Evolutionary conservation across 2,888 invertebrate genomes (phyloP), one percentile per base, ranked within the genome.

Genomic region (Dicyrtomina minuta): DNA sequence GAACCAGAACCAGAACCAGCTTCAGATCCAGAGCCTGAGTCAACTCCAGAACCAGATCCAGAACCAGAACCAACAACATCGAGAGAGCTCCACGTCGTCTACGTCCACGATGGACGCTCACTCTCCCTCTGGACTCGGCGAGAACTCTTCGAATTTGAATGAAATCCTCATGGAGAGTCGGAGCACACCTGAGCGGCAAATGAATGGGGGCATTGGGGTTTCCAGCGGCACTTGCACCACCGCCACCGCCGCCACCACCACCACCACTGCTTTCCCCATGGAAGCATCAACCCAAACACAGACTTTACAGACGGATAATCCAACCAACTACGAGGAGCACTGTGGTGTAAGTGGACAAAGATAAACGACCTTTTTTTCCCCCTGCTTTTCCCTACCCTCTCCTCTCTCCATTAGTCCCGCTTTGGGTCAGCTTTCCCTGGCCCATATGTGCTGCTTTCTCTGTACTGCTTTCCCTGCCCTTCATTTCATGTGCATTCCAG

Each of bases 221-320:
- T 26, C 43, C 20, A 43, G 17, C 43, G 5, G 17, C 6, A 62
- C 59, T 59, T 53, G 39, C 26, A 24, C 60, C 13, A 26, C 72
- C 20, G 65, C 68, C 17, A 56, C 72, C 26, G 58, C 70, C 15
- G 56, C 70, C 15, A 53, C 72, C 6, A 51, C 51, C 33, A 59
- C 71, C 41, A 43, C 67, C 51, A 46, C 70, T 20, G 74, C 74
- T 43, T 75, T 73, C 43, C 75, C 77, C 27, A 77, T 77, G 77
- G 77, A 77, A 70, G 77, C 74, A 8, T 75, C 76, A 15, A 77
- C 76, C 1, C 76, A 77, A 73, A 77, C 76, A 56, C 71, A 72
- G 66, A 59, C 49, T 39, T 26, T 56, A 46, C 58, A 39, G 17
- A 60, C 58, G 20, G 70, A 68, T 66, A 74, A 60, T 17, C 68